phyloP scores from a whole-genome alignment of 2,888 invertebrate species.

The Euplexia lucipara region DNA sequence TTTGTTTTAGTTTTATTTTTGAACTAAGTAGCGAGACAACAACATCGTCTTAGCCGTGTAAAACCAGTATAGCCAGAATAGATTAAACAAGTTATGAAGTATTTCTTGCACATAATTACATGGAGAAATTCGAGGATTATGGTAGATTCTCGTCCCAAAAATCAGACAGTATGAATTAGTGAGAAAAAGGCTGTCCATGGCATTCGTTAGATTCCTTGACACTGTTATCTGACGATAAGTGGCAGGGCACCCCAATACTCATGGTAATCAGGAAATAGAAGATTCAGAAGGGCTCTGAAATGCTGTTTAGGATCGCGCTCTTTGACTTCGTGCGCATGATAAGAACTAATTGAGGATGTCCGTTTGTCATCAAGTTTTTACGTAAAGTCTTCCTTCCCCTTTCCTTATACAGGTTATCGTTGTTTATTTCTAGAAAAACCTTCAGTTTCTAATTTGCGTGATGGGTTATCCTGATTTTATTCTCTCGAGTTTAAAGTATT shows the following conservation, averaged over 20 bases:
- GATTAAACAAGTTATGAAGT: background rate
- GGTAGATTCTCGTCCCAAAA: no score
- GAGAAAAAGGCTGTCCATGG: background rate
- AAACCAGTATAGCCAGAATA: background rate
- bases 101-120: background rate
- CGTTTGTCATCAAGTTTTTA: background rate
- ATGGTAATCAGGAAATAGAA: constrained; percentile 35
- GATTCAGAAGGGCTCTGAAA: constrained; percentile 14
- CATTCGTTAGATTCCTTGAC: background rate
- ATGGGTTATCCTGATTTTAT: constrained; percentile 28
- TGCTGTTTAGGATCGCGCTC: background rate
- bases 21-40: constrained; percentile 1
- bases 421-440: constrained; percentile 3
- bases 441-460: no score
- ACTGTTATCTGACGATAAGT: background rate
- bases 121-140: no score
- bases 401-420: background rate
- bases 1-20: background rate
- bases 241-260: constrained; percentile 7
- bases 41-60: background rate
- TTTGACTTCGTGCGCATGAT: background rate
- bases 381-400: background rate
- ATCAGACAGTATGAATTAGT: background rate
- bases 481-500: constrained; percentile 26
- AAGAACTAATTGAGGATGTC: constrained; percentile 1